Evolutionary conservation across 2,797 vertebrate genomes (phyloP).

Genomic region (Malacoraja senta): DNA sequence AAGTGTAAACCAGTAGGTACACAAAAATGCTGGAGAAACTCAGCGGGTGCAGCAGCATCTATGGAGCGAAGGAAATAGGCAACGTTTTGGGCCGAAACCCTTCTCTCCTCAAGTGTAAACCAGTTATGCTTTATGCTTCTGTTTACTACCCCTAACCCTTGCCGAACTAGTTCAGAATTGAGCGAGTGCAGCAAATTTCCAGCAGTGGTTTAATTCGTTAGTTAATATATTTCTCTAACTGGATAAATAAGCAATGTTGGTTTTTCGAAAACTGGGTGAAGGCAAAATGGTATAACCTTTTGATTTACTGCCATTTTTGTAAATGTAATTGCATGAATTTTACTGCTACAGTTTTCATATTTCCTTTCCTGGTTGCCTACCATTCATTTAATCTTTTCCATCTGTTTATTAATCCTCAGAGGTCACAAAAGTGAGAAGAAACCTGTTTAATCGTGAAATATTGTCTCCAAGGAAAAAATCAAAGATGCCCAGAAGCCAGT

Average conservation of each 20-base stretch:
- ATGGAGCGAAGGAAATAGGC: no score
- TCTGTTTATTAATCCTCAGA: constrained; percentile 54
- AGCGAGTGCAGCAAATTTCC: not conserved
- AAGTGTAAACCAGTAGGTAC: not conserved
- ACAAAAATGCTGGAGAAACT: no score
- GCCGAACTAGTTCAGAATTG: not conserved
- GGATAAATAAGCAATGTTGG: not conserved
- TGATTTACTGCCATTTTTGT: constrained; percentile 17
- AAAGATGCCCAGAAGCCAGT: constrained; percentile 77
- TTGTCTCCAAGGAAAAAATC: constrained; percentile 68
- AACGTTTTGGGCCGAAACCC: no score
- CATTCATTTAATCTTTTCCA: not conserved
- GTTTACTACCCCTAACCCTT: not conserved
- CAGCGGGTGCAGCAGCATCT: no score
- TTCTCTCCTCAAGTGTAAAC: no score
- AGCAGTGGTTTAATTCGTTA: not conserved
- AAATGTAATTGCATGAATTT: not conserved
- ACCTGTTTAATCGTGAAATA: constrained; percentile 78
- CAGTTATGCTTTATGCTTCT: not conserved
- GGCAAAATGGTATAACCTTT: not conserved
- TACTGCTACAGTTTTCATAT: no score
- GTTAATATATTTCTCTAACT: not conserved
- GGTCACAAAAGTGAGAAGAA: constrained; percentile 88
- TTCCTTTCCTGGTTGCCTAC: not conserved
- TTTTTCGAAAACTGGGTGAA: not conserved